Base-by-base conservation (phyloP, 2,113 vertebrate genomes). In the Albula goreensis region DNA sequence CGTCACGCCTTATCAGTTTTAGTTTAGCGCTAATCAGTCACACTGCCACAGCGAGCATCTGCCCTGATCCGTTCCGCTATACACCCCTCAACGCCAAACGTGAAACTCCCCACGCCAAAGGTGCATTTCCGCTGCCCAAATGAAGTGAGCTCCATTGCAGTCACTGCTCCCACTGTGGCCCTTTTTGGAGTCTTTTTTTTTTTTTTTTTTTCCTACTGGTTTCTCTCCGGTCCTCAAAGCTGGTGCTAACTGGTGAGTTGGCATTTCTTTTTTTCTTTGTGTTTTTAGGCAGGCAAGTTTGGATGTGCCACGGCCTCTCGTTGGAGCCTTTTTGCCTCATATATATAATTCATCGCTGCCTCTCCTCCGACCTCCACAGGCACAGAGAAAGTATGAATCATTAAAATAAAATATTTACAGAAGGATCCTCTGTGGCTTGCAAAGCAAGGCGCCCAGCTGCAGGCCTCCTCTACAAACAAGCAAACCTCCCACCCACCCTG, bases 281-380 rank as follows among this genome's bases (percentile, higher is more conserved):
- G 70, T 74, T n/a, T 74, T 74, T 13, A 41, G 12, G 78, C 22
- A 81, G 51, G 19, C 80, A 56, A 53, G 50, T 12, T 63, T 60
- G 31, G 56, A 25, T 31, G 4, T 19, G 41, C 19, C 2, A 5
- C 49, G 60, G 22, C 31, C 22, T 74, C 70, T n/a, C n/a, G 0
- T 22, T 82, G 17, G 50, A 66, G 66, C 66, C 60, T 83, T 83
- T 31, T 49, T 63, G 8, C 12, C 22, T 83, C 31, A 50, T 31
- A 50, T 83, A n/a, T 50, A 83, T 50, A 83, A 83, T 83, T 83
- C 60, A 70, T 83, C 63, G 5, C 31, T 9, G 57, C 56, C 60
- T 13, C 17, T 70, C 17, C 63, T 4, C 5, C 17, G 56, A 60
- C 56, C 56, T 60, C 56, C 17, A 41, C 56, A 19, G 60, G 22